Percentiles rank a stretch among this genome's conserved stretches.
phyloP scores from a whole-genome alignment of 2,888 invertebrate species.

The Hypomecis atomaria region DNA sequence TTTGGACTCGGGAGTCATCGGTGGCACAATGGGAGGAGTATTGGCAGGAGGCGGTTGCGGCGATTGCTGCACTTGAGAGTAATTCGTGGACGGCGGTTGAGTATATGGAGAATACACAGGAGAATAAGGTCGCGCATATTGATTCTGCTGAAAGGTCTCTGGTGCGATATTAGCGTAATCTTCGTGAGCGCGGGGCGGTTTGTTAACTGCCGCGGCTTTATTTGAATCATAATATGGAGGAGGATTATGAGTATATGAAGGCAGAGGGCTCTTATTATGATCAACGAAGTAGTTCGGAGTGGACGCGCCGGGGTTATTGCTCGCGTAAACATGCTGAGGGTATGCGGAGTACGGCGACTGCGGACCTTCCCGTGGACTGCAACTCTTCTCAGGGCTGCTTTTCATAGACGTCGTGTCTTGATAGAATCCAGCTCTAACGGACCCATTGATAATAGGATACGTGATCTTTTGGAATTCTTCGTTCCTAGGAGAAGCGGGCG shows the following conservation, averaged over 20 bases:
- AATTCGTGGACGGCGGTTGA: constrained; percentile 63
- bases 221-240: constrained; percentile 86
- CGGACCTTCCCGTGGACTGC: constrained; percentile 90
- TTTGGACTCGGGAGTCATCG: constrained; percentile 62
- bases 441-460: constrained; percentile 91
- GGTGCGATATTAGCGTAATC: constrained; percentile 84
- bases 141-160: constrained; percentile 81
- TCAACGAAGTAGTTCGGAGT: constrained; percentile 77
- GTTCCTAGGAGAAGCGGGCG: constrained; percentile 90
- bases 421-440: constrained; percentile 94
- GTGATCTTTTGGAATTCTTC: constrained; percentile 88
- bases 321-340: constrained; percentile 78
- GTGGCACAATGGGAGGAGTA: constrained; percentile 54
- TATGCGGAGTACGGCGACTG: constrained; percentile 79
- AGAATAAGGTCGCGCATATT: constrained; percentile 72
- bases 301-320: constrained; percentile 66
- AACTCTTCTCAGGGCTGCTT: constrained; percentile 93
- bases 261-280: constrained; percentile 76
- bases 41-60: constrained; percentile 57
- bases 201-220: constrained; percentile 74
- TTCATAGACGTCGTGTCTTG: constrained; percentile 94
- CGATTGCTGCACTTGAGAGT: constrained; percentile 64
- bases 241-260: constrained; percentile 77
- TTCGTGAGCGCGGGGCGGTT: constrained; percentile 80
- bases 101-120: constrained; percentile 70